Percentiles rank a stretch among this genome's conserved stretches.
These are phyloP conservation scores for Aphaenogaster rudis DNA, from an alignment of 1,140 invertebrate genomes.

Conservation along the genomic window DNA sequence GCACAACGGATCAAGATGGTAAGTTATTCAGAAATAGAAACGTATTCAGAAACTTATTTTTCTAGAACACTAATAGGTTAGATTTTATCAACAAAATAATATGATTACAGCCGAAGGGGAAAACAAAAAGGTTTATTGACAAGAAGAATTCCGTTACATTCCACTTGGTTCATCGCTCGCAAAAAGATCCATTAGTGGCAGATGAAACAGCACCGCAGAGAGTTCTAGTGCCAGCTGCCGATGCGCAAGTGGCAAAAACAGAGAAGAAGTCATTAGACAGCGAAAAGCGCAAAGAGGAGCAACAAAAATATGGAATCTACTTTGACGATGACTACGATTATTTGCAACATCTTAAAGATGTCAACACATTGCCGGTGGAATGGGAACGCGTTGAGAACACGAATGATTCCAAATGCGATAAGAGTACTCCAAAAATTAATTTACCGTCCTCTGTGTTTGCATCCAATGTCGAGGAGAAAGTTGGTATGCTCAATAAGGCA, in stretches of 20 bases:
- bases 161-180: slow-evolving; percentile 96
- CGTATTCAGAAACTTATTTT: background rate
- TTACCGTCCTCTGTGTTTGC: slow-evolving; percentile 97
- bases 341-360: slow-evolving; percentile 95
- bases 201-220: slow-evolving; percentile 96
- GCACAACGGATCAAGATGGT: slow-evolving; percentile 60
- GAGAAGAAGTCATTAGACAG: slow-evolving; percentile 80
- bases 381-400: slow-evolving; percentile 80
- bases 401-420: slow-evolving; percentile 76
- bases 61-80: background rate
- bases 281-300: slow-evolving; percentile 91
- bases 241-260: slow-evolving; percentile 66
- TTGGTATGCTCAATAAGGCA: slow-evolving; percentile 96
- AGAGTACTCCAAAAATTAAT: slow-evolving; percentile 87
- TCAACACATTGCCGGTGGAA: slow-evolving; percentile 85
- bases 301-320: slow-evolving; percentile 96
- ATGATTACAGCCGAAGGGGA: slow-evolving; percentile 90
- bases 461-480: slow-evolving; percentile 94
- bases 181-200: slow-evolving; percentile 95
- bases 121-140: slow-evolving; percentile 95
- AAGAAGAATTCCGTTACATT: slow-evolving; percentile 97
- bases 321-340: slow-evolving; percentile 99
- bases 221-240: slow-evolving; percentile 91
- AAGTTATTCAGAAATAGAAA: background rate
- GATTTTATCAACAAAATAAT: background rate